phyloP scores from a whole-genome alignment of 2,113 vertebrate genomes.

The Corvus cornix region DNA sequence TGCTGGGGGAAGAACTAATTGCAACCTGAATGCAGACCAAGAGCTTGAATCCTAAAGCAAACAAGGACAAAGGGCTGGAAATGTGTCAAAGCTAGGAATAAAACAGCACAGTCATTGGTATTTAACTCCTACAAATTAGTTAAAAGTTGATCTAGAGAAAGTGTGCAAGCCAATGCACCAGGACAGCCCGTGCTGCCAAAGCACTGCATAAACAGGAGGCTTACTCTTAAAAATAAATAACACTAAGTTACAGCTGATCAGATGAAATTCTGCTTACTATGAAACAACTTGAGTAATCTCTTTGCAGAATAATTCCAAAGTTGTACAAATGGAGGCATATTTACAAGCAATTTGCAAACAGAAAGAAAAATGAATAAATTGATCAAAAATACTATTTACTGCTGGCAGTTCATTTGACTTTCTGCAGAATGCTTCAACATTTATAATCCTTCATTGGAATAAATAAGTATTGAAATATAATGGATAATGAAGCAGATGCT shows the following conservation, averaged over 20 bases:
- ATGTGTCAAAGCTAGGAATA: neutral
- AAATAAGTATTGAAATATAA: constrained; percentile 18
- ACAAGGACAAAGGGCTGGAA: neutral
- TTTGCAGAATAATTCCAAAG: neutral
- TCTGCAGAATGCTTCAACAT: neutral
- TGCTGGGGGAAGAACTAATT: neutral
- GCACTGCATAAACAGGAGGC: neutral
- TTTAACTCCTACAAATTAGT: neutral
- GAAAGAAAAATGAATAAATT: constrained; percentile 36
- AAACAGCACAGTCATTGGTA: neutral
- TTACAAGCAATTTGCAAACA: constrained; percentile 6
- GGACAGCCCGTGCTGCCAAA: neutral
- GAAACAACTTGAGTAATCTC: neutral
- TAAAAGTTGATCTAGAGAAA: neutral
- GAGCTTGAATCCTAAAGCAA: neutral
- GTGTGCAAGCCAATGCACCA: accelerated
- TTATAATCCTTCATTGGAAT: neutral
- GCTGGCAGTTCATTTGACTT: constrained; percentile 6
- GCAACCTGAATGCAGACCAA: neutral
- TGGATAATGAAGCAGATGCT: constrained; percentile 19
- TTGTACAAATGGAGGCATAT: neutral
- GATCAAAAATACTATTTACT: constrained; percentile 26
- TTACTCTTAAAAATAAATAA: neutral
- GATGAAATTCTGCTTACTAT: neutral
- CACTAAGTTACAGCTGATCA: neutral